These are phyloP conservation scores for Rhyacophila evoluta DNA, from an alignment of 2,888 invertebrate genomes.

Conservation along the genomic window DNA sequence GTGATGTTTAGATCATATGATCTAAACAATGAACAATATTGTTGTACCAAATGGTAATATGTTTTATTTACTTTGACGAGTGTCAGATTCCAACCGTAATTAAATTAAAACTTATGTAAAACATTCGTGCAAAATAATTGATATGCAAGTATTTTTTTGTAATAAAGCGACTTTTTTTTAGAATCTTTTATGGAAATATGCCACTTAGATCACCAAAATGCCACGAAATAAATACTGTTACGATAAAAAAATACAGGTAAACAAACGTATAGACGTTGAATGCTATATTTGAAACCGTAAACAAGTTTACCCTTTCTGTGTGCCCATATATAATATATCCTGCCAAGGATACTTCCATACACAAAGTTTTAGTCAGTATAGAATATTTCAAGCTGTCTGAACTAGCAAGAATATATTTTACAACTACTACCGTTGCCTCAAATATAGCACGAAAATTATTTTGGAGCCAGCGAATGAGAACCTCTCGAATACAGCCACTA, in stretches of 20 bases:
- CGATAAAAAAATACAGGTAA: slow-evolving; percentile 29
- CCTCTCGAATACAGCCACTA: neutral
- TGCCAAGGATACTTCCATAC: neutral
- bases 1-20: too few relatives aligned
- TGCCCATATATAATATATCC: neutral
- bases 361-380: slow-evolving; percentile 3
- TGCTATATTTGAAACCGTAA: slow-evolving; percentile 38
- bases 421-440: neutral
- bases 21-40: too few relatives aligned
- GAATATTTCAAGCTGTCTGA: slow-evolving; percentile 4
- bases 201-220: neutral
- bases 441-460: neutral
- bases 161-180: neutral
- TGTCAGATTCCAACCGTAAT: too few relatives aligned
- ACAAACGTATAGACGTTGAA: slow-evolving; percentile 40
- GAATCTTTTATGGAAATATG: neutral
- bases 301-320: slow-evolving; percentile 33
- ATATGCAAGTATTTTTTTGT: neutral
- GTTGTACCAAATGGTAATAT: too few relatives aligned
- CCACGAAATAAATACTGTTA: slow-evolving; percentile 20
- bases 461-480: neutral
- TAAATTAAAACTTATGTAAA: too few relatives aligned
- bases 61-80: too few relatives aligned
- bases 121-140: neutral
- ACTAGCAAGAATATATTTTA: neutral